Evolutionary conservation across 2,797 vertebrate genomes (phyloP), one percentile per base, ranked within the genome.

Genomic region (Macrochelys suwanniensis): DNA sequence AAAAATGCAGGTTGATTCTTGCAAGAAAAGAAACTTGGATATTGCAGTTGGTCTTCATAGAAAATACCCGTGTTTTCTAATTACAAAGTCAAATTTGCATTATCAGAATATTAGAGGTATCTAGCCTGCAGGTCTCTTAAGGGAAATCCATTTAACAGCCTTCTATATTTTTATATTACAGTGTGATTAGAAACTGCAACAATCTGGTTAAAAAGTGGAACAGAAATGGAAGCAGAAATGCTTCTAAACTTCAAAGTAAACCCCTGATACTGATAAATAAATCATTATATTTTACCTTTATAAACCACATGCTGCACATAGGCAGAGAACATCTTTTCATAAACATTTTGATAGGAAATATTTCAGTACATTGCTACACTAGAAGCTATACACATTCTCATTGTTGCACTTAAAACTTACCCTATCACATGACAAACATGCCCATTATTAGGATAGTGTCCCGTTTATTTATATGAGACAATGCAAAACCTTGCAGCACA

Each of bases 91-190:
- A 87, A 6, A 33, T 90, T 89, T 93, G 26, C 59, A 59, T 90
- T 85, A 87, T 84, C 47, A 93, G 71, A 89, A 95, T 92, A 87
- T 90, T 80, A 90, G n/a, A 65, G 3, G 3, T 80, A 57, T 71
- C 13, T 57, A 78, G 65, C 45, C 78, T 88, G 6, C 33, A 33
- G n/a, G 42, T 5, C 2, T 86, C 81, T 79, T 42, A 23, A 78
- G 54, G 88, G 77, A 11, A 90, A 89, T 37, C 8, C 1, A 80
- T 89, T 93, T 77, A 81, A 65, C 13, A 90, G 37, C 13, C 2
- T 76, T 82, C 17, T n/a, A 0, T 88, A 68, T 89, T 93, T 93
- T 78, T n/a, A n/a, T 26, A 84, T 8, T 26, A n/a, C 82, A 17
- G 2, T 15, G 2, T 80, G 57, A 77, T 87, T 95, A 82, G 50